Percentiles rank a stretch among this genome's conserved stretches.
phyloP scores from a whole-genome alignment of 2,888 invertebrate species.

The Cremastinae sp. region DNA sequence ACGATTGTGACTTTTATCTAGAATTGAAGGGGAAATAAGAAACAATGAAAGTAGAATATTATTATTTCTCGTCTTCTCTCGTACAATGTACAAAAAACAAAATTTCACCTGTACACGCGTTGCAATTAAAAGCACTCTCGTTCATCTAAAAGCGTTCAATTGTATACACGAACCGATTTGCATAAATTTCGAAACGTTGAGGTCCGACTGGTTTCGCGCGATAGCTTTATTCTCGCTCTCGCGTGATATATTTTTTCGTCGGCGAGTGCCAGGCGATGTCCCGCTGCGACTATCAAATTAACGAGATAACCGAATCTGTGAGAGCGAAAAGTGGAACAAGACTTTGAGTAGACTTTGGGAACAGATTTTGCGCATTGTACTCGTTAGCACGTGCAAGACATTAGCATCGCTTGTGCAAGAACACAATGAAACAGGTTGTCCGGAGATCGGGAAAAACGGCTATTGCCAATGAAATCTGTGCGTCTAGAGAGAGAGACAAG shows the following conservation, averaged over 20 bases:
- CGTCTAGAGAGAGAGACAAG: too few species aligned
- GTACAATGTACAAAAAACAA: constrained; percentile 3
- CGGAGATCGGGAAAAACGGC: constrained; percentile 1
- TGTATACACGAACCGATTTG: background rate
- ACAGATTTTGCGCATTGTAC: constrained; percentile 7
- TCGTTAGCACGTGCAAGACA: constrained; percentile 12
- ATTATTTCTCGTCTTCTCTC: constrained; percentile 33
- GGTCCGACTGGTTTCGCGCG: too few species aligned
- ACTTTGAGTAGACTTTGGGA: constrained; percentile 11
- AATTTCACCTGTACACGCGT: constrained; percentile 41
- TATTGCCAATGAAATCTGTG: too few species aligned
- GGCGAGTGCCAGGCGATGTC: background rate
- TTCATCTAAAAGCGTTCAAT: background rate
- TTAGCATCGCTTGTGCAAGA: background rate
- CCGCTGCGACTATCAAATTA: constrained; percentile 23
- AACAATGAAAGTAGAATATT: constrained; percentile 53
- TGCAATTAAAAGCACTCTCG: constrained; percentile 31
- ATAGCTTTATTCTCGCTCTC: background rate
- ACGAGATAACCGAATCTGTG: constrained; percentile 34
- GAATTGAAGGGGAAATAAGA: constrained; percentile 35
- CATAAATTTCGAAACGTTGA: too few species aligned
- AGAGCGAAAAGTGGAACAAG: constrained; percentile 16
- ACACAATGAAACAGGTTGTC: constrained; percentile 9
- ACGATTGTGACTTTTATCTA: constrained; percentile 14
- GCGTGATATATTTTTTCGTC: background rate